Evolutionary conservation across 53 echinoderm and acorn worm genomes (phyloP).

Genomic region (Luidia sarsii): DNA sequence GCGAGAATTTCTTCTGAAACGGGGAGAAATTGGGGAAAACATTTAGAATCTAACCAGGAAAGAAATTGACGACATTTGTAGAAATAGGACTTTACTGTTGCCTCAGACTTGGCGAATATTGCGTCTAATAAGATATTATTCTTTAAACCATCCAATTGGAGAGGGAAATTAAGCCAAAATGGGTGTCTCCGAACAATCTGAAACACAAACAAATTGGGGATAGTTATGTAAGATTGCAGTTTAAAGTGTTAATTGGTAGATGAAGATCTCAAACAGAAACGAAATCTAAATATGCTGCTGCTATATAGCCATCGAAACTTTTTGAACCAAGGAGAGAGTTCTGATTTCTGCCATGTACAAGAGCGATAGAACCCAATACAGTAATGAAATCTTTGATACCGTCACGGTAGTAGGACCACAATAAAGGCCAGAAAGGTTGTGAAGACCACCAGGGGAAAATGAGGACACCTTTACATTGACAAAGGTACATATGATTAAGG

Average conservation of each 20-base stretch:
- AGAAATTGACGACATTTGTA: not conserved
- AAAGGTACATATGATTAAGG: not conserved
- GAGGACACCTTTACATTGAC: not conserved
- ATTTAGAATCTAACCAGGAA: not conserved
- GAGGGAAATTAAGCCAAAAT: not conserved
- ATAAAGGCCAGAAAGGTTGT: conserved; percentile 1
- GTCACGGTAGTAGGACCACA: not conserved
- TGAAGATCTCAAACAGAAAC: no score
- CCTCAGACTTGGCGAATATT: not conserved
- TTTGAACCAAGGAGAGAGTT: not conserved
- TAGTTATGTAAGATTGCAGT: no score
- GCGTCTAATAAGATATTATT: not conserved
- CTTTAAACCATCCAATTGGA: not conserved
- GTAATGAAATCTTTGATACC: not conserved
- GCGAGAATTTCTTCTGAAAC: not conserved
- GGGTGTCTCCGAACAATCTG: not conserved
- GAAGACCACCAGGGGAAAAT: not conserved
- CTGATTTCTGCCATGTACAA: no score
- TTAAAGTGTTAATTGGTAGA: not conserved
- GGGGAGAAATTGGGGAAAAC: not conserved
- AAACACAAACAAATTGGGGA: not conserved
- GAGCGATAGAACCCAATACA: not conserved
- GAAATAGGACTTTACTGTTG: not conserved
- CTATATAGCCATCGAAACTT: not conserved
- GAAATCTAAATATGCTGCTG: not conserved